Base-by-base conservation (phyloP, 2,797 vertebrate species). In the Zalophus californianus region DNA sequence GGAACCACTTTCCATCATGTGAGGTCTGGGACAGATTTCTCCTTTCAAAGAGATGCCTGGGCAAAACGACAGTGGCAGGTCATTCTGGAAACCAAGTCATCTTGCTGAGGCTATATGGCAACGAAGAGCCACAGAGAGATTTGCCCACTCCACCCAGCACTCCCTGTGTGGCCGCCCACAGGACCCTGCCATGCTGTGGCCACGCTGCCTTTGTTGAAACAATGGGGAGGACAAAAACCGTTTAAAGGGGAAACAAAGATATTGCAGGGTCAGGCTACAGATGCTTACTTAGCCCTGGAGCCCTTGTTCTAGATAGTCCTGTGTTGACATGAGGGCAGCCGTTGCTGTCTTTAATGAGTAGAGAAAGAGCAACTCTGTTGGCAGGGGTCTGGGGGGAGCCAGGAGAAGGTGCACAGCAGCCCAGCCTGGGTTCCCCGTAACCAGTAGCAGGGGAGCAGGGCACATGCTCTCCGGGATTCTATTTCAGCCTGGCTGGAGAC, bases 401-500 rank as follows among this genome's bases (percentile, higher is more conserved):
- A 84, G 97, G 97, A 97, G 72, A 90, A 44, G 72, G 35, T n/a
- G 87, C 93, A 75, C 84, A 54, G 92, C 82, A 68, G 83, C 70
- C 85, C 78, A 1, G 48, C 58, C 86, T 75, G 90, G 88, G 85
- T 38, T 84, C 70, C 75, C 82, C 4, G 62, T 66, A 77, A 62
- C 80, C 27, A 90, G 96, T 44, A 91, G 78, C 96, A 87, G 78
- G 32, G 73, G 66, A 80, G 95, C 96, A 84, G 84, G 83, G 54
- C 10, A 21, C 95, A 95, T 66, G 93, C 5, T 9, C 93, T 91
- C 86, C 91, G 72, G 96, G 86, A 86, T 0, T 3, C 97, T 97
- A 95, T 98, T 98, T 98, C 97, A 94, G 94, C 97, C 96, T 84
- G 86, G 94, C 96, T 94, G 93, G 90, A 98, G 97, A 96, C 95